Conservation (phyloP, 2,888 invertebrate species). For the Neelides folsomi region DNA sequence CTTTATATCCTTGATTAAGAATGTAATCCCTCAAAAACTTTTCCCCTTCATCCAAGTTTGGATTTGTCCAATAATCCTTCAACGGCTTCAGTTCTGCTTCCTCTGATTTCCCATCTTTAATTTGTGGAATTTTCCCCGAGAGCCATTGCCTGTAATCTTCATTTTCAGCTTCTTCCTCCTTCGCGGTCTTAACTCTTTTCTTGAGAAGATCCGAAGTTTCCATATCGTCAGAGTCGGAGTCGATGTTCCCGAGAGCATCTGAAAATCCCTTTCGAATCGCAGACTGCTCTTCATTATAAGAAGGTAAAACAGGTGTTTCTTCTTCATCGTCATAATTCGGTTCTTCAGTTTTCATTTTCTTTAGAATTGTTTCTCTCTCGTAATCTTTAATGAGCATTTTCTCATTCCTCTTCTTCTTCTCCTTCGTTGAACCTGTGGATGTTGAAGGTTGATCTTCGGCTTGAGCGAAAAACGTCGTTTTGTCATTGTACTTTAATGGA, state of each 20-base stretch:
- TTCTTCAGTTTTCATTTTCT: constrained; percentile 39
- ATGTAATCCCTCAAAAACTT: constrained; percentile 85
- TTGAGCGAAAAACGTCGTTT: constrained; percentile 54
- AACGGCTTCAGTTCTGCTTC: constrained; percentile 57
- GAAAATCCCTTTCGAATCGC: constrained; percentile 52
- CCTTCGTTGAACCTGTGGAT: constrained; percentile 20
- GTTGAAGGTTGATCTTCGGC: constrained; percentile 27
- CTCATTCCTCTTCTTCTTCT: constrained; percentile 42
- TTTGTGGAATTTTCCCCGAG: constrained; percentile 53
- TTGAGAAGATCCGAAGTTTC: constrained; percentile 44
- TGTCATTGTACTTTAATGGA: constrained; percentile 72
- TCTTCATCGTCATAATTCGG: constrained; percentile 37
- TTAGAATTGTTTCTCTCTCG: constrained; percentile 58
- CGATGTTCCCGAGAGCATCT: constrained; percentile 39
- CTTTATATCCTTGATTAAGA: constrained; percentile 59
- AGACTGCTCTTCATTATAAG: constrained; percentile 54
- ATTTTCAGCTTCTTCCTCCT: constrained; percentile 43
- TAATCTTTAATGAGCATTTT: constrained; percentile 61
- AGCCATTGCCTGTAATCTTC: constrained; percentile 64
- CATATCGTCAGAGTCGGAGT: constrained; percentile 43
- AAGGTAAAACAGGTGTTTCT: constrained; percentile 37
- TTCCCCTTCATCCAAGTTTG: constrained; percentile 67
- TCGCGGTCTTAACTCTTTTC: constrained; percentile 44
- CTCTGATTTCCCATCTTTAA: constrained; percentile 45
- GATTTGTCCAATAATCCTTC: constrained; percentile 71